phyloP scores from a whole-genome alignment of 2,888 invertebrate species.

The Cinara cedri region DNA sequence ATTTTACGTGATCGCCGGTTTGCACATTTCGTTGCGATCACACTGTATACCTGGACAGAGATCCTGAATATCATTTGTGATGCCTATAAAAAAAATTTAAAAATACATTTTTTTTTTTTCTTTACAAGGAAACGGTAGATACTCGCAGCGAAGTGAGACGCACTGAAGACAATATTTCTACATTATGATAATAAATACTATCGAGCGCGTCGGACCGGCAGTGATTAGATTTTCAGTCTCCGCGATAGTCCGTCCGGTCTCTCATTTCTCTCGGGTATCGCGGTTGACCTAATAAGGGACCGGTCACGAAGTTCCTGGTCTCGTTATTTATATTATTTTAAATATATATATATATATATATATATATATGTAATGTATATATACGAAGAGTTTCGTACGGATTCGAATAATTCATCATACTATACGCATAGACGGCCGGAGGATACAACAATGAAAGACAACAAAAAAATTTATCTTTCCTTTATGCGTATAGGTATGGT shows the following conservation, averaged over 20 bases:
- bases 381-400: not conserved
- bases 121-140: not conserved
- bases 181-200: not conserved
- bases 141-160: conserved; percentile 1
- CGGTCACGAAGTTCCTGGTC: conserved; percentile 53
- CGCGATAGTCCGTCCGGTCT: conserved; percentile 37
- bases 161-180: not conserved
- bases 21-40: not conserved
- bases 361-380: not conserved
- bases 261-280: conserved; percentile 20
- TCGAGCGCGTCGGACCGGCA: not conserved
- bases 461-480: conserved; percentile 21
- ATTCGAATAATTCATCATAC: too few relatives aligned
- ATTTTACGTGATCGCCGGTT: not conserved
- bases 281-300: conserved; percentile 53
- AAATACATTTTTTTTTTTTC: not conserved
- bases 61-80: not conserved
- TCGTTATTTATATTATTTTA: conserved; percentile 28
- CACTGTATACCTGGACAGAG: not conserved
- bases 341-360: not conserved
- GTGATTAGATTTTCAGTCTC: conserved; percentile 33
- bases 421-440: not conserved
- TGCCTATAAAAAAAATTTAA: not conserved
- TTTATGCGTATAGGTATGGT: too few relatives aligned
- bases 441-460: conserved; percentile 1